Conservation (phyloP, 2,888 invertebrate genomes). For the Lumbricus terrestris region DNA sequence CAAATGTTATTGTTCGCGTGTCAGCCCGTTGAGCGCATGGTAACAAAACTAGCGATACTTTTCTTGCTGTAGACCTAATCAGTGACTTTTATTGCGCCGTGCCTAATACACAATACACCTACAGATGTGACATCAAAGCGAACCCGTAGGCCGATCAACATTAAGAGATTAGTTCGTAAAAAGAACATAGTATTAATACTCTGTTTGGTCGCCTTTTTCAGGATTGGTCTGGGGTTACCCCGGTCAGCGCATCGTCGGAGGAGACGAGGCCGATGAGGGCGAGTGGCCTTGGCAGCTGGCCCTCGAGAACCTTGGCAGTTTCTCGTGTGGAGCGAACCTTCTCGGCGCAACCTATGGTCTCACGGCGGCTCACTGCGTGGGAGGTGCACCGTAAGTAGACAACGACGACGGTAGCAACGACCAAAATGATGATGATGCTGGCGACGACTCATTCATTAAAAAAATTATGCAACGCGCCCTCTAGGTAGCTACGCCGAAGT, state of each 20-base stretch:
- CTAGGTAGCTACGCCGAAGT: too few species aligned
- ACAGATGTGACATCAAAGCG: too few species aligned
- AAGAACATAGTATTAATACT: not conserved
- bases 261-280: conserved; percentile 25
- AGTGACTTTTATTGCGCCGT: too few species aligned
- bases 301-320: not conserved
- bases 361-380: conserved; percentile 34
- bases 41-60: too few species aligned
- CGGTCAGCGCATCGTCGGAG: conserved; percentile 26
- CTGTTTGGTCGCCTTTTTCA: not conserved
- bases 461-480: too few species aligned
- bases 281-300: conserved; percentile 35
- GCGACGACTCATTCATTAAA: not conserved
- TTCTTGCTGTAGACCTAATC: too few species aligned
- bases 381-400: conserved; percentile 13
- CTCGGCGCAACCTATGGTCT: conserved; percentile 22
- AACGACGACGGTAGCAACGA: not conserved
- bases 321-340: conserved; percentile 29
- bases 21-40: too few species aligned
- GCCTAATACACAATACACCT: too few species aligned
- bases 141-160: too few species aligned
- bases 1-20: too few species aligned
- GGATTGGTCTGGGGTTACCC: not conserved
- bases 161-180: too few species aligned
- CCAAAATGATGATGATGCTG: not conserved